phyloP scores from a whole-genome alignment of 2,113 vertebrate species.

The Pituophis catenifer region DNA sequence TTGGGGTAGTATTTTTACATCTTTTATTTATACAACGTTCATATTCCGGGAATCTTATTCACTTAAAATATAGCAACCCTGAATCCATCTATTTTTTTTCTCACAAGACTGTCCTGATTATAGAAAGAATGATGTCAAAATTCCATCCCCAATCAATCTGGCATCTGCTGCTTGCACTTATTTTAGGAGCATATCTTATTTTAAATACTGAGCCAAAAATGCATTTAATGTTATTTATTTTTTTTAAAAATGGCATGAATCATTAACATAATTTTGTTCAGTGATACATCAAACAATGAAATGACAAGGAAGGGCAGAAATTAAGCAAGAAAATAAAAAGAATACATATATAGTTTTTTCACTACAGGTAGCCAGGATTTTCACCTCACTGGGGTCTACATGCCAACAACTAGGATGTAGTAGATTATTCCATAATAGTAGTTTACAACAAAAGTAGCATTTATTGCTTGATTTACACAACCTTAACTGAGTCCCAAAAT shows the following conservation, averaged over 20 bases:
- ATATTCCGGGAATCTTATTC: conserved; percentile 38
- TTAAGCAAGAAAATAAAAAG: neutral
- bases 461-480: neutral
- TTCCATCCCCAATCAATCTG: conserved; percentile 29
- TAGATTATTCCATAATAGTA: neutral
- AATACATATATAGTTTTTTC: neutral
- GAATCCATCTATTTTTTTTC: conserved; percentile 37
- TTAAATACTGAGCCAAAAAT: conserved; percentile 4
- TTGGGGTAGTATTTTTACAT: conserved; percentile 23
- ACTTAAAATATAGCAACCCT: conserved; percentile 47
- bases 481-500: neutral
- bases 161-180: conserved; percentile 24
- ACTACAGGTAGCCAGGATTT: neutral
- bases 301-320: neutral
- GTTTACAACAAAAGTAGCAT: neutral
- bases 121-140: conserved; percentile 46
- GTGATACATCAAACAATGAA: neutral
- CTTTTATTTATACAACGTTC: conserved; percentile 15
- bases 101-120: conserved; percentile 33
- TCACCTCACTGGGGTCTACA: neutral
- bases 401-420: neutral
- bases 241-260: neutral
- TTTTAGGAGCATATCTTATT: conserved; percentile 32
- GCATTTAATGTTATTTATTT: conserved; percentile 5
- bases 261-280: neutral